Evolutionary conservation across 2,113 vertebrate genomes (phyloP).

Genomic region (Vanacampus margaritifer): DNA sequence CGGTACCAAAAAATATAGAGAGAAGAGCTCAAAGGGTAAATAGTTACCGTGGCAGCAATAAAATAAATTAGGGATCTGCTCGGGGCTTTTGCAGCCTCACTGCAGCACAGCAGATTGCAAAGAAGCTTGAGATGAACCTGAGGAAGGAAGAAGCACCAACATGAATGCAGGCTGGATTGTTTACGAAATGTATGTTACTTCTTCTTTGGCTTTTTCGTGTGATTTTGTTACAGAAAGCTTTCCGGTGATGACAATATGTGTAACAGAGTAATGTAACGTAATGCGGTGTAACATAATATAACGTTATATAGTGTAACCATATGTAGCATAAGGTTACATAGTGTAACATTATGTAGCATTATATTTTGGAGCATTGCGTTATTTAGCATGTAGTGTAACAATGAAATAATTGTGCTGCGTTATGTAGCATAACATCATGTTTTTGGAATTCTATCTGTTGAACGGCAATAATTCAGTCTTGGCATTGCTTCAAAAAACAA

Average conservation of each 20-base stretch:
- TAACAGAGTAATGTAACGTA: not conserved
- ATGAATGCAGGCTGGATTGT: not conserved
- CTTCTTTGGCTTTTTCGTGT: not conserved
- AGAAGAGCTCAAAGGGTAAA: constrained; percentile 29
- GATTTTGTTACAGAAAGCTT: not conserved
- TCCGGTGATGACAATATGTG: not conserved
- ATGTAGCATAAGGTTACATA: not conserved
- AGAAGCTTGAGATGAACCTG: constrained; percentile 5
- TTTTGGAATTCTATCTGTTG: too few relatives aligned
- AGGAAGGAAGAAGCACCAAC: not conserved
- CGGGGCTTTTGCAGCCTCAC: constrained; percentile 22
- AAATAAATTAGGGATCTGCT: constrained; percentile 29
- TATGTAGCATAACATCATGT: not conserved
- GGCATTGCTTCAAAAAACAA: too few relatives aligned
- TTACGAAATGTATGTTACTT: not conserved
- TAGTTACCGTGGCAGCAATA: constrained; percentile 35
- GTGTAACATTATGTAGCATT: not conserved
- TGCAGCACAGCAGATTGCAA: not conserved
- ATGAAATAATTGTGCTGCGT: not conserved
- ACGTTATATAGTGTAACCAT: not conserved
- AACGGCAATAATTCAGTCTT: too few relatives aligned
- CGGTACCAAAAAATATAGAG: constrained; percentile 2
- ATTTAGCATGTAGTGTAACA: not conserved
- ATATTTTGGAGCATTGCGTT: not conserved
- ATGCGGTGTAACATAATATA: not conserved